phyloP scores from a whole-genome alignment of 92 coral and sea anemone species.

The Phenganax stokvisi region DNA sequence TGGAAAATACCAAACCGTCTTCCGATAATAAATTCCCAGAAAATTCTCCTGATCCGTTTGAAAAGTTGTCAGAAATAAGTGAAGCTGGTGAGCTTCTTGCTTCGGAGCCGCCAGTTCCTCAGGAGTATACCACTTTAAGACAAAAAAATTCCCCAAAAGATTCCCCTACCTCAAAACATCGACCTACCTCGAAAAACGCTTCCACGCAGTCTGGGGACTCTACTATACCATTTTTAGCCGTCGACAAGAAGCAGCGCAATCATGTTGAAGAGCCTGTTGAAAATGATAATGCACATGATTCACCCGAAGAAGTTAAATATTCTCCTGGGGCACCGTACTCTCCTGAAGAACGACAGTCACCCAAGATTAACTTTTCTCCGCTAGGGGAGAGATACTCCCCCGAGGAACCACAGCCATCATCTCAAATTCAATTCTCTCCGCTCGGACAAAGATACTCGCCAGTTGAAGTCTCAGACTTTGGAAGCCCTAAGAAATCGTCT shows the following conservation, averaged over 20 bases:
- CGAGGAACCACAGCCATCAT: neutral
- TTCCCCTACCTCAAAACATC: too few relatives aligned
- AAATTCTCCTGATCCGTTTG: neutral
- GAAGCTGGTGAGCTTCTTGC: neutral
- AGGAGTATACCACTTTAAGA: too few relatives aligned
- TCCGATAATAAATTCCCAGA: neutral
- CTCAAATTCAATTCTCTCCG: neutral
- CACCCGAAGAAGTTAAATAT: neutral
- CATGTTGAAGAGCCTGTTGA: neutral
- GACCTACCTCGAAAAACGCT: neutral
- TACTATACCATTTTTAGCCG: constrained; percentile 1
- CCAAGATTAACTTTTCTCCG: too few relatives aligned
- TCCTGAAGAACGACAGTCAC: neutral
- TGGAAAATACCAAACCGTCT: neutral
- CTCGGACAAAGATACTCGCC: constrained; percentile 3
- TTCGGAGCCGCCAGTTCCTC: neutral
- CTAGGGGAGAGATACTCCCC: neutral
- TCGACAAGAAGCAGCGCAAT: neutral
- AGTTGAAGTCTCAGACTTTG: constrained; percentile 12
- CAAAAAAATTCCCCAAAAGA: too few relatives aligned
- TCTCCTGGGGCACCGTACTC: neutral
- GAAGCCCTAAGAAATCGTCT: constrained; percentile 14
- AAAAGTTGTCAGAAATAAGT: neutral
- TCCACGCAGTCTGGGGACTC: neutral
- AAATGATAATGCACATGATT: neutral